These are phyloP conservation scores for Pipistrellus nathusii DNA, from an alignment of 2,797 vertebrate genomes.

Conservation along the genomic window DNA sequence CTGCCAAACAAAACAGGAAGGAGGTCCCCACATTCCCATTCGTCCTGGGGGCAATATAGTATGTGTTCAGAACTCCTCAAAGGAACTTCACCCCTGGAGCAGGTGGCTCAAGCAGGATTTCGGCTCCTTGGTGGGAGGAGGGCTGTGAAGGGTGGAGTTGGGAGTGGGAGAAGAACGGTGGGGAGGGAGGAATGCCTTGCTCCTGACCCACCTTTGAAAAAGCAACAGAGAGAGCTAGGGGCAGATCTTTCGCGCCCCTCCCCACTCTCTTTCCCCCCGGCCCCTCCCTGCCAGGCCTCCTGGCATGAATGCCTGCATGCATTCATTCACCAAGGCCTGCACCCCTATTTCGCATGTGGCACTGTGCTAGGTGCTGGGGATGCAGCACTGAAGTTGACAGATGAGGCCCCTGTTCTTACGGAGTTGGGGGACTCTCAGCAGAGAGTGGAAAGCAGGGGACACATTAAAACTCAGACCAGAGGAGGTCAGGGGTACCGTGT, in stretches of 20 bases:
- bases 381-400: background rate
- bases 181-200: background rate
- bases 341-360: accelerated
- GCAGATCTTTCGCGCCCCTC: background rate
- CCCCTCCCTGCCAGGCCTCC: background rate
- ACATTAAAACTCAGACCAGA: background rate
- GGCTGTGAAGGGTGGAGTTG: background rate
- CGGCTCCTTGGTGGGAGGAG: background rate
- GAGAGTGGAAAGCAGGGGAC: background rate
- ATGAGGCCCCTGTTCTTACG: background rate
- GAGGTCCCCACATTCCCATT: background rate
- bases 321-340: background rate
- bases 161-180: background rate
- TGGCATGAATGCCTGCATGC: background rate
- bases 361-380: background rate
- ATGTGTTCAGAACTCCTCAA: background rate
- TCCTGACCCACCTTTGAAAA: background rate
- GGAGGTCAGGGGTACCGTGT: too few relatives aligned
- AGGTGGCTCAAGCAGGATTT: background rate
- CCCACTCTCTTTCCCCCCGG: too few relatives aligned
- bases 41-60: background rate
- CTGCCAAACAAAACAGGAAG: background rate
- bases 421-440: background rate
- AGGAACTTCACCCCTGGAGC: background rate
- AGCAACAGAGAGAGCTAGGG: background rate